A percentile compares a stretch with the other conserved stretches of the same genome.
phyloP scores from a whole-genome alignment of 2,113 vertebrate species.

The Lepus europaeus region DNA sequence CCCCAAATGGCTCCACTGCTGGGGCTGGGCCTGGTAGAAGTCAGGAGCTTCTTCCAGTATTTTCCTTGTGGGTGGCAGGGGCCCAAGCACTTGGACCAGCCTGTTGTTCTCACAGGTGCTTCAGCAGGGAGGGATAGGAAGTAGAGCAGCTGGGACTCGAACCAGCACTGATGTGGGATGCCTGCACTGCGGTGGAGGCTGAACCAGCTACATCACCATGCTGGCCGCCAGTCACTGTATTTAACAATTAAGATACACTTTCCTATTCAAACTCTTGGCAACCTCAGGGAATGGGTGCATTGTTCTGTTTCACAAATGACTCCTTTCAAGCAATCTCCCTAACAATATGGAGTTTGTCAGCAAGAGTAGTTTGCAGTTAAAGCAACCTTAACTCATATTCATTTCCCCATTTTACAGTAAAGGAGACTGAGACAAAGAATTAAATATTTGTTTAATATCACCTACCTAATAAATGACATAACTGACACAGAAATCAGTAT shows the following conservation, averaged over 20 bases:
- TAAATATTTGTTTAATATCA: not conserved
- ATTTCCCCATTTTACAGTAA: slow-evolving; percentile 7
- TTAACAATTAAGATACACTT: not conserved
- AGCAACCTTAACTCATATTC: not conserved
- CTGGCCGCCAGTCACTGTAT: not conserved
- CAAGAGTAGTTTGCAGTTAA: not conserved
- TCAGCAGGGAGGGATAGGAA: no score
- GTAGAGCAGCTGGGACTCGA: no score
- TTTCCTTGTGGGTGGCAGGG: no score
- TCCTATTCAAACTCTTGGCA: not conserved
- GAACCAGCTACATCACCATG: no score
- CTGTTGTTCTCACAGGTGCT: no score
- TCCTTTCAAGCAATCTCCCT: not conserved
- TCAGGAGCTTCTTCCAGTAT: no score
- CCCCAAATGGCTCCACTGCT: no score
- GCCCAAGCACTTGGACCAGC: no score
- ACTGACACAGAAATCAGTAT: not conserved
- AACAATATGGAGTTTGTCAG: not conserved
- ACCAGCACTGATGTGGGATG: no score
- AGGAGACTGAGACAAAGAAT: not conserved
- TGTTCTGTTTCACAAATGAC: not conserved
- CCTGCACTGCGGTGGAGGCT: no score
- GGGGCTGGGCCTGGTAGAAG: no score
- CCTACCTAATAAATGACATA: not conserved
- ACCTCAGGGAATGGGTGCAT: not conserved